Base-by-base conservation (phyloP, 1,140 invertebrate species). In the Pseudoatta argentina region DNA sequence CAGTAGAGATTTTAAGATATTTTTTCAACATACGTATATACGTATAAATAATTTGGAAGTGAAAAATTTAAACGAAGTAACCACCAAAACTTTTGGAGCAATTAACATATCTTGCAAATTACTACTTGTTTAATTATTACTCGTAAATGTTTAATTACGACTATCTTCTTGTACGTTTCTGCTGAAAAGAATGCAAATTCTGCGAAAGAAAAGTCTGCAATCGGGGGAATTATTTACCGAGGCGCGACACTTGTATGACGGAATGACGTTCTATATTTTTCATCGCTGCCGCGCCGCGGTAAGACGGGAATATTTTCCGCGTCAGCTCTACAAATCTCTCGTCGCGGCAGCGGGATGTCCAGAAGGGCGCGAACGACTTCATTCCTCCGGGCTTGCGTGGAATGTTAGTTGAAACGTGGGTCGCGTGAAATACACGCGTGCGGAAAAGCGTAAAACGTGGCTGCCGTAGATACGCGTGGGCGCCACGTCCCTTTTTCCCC, bases 401-500 rank as follows among this genome's bases (percentile, higher is more conserved):
- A 95, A 94, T 94, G 91, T 94, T 93, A 94, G 93, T 94, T 94
- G 92, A 93, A 95, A 94, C 91, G 90, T 83, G 59, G 59, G 55
- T 55, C 51, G 81, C 39, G 76, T 53, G 57, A 83, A 83, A 83
- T 83, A 83, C 79, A 83, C 55, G 55, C 55, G 79, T 66, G 64
- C 51, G 76, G 64, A 87, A 61, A 87, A 88, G 63, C 63, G 78
- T 76, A 83, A 87, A 85, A 88, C 59, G 72, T 59, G 44, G 63
- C 44, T 63, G 59, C 76, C n/a, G 55, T 75, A 76, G 57, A 73
- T 64, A 34, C 73, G 51, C 73, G 16, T 61, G 53, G 53, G 30
- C 48, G 44, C 24, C 34, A 53, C 64, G 48, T 61, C 82, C 48
- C 44, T 77, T 85, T 66, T 63, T 30, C 27, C 59, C 34, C 73